A percentile compares a stretch with the other conserved stretches of the same genome.
Evolutionary conservation across 1,140 invertebrate species (phyloP).

Genomic region (Ruditapes philippinarum): DNA sequence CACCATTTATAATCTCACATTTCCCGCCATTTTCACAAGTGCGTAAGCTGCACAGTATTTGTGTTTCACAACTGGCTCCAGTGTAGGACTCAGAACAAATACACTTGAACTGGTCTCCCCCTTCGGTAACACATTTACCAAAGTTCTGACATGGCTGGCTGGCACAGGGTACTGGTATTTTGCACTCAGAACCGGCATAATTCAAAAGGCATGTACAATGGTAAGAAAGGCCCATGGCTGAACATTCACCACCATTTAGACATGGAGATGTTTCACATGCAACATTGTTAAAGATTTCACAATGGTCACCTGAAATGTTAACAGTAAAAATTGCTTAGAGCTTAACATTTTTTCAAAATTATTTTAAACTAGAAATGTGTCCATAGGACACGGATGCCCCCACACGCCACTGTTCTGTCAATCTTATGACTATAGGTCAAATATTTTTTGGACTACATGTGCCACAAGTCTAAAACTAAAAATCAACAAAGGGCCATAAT

Average conservation of each 20-base stretch:
- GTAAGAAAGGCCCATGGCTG: constrained; percentile 88
- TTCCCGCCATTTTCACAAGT: constrained; percentile 89
- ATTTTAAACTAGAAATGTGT: too few relatives aligned
- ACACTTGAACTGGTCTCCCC: constrained; percentile 70
- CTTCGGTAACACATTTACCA: constrained; percentile 69
- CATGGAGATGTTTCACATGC: constrained; percentile 89
- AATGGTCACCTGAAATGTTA: constrained; percentile 54
- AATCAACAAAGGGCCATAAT: too few relatives aligned
- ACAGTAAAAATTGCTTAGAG: too few relatives aligned
- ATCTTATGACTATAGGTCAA: too few relatives aligned
- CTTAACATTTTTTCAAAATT: too few relatives aligned
- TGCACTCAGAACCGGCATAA: constrained; percentile 89
- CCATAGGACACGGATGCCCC: too few relatives aligned
- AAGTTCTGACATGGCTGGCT: constrained; percentile 75
- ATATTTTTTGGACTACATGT: too few relatives aligned
- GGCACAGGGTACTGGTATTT: constrained; percentile 85
- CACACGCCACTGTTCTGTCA: too few relatives aligned
- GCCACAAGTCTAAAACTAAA: too few relatives aligned
- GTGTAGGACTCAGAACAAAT: constrained; percentile 89
- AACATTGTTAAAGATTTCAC: constrained; percentile 60
- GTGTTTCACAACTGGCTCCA: constrained; percentile 92
- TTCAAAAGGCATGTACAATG: constrained; percentile 66
- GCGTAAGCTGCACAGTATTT: constrained; percentile 84
- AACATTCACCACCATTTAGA: constrained; percentile 95
- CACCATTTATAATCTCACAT: constrained; percentile 91